These are phyloP conservation scores for Limenitis camilla DNA, from an alignment of 2,888 invertebrate species.

Conservation along the genomic window DNA sequence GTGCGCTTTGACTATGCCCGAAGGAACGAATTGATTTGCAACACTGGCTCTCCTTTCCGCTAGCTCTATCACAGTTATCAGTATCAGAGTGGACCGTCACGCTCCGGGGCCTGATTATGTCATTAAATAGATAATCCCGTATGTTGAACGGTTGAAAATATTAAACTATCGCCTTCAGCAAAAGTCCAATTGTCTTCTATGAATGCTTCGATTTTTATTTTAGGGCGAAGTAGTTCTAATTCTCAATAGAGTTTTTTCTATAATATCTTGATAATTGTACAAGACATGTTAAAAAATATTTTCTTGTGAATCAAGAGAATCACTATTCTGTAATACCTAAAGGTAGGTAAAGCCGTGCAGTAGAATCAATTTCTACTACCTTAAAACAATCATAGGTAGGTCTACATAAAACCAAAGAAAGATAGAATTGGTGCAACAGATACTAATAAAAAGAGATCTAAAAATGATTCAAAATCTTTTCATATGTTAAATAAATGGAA, in stretches of 20 bases:
- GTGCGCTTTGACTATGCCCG: conserved; percentile 19
- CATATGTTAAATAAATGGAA: not conserved
- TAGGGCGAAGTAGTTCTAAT: not conserved
- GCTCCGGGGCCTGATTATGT: conserved; percentile 62
- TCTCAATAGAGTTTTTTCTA: not conserved
- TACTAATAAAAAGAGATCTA: not conserved
- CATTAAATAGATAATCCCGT: conserved; percentile 49
- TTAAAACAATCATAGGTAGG: too few species aligned
- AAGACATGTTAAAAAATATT: too few species aligned
- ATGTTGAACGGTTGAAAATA: conserved; percentile 41
- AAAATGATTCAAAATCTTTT: not conserved
- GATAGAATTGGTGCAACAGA: not conserved
- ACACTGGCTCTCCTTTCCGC: conserved; percentile 39
- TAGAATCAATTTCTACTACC: too few species aligned
- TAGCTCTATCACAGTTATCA: conserved; percentile 51
- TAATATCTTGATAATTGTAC: not conserved
- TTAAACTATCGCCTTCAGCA: conserved; percentile 48
- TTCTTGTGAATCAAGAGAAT: too few species aligned
- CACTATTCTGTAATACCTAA: too few species aligned
- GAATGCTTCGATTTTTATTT: conserved; percentile 1
- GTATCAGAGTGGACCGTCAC: conserved; percentile 22
- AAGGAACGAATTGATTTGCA: conserved; percentile 47
- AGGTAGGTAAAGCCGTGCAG: too few species aligned
- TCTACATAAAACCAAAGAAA: too few species aligned
- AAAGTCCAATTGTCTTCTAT: conserved; percentile 26